Conservation (phyloP, 2,888 invertebrate genomes). For the Diaprepes abbreviatus region DNA sequence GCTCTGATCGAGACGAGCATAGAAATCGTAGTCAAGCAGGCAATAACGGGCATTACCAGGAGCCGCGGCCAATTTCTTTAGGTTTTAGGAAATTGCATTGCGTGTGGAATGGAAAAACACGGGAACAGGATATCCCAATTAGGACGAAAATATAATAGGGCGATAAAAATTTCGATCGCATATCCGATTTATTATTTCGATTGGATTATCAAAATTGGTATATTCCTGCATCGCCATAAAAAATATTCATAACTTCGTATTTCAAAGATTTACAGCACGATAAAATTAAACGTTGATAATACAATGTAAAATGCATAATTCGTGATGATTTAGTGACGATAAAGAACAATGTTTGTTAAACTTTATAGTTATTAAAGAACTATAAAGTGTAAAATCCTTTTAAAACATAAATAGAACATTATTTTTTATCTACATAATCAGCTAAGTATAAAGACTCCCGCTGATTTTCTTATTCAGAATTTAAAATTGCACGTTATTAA, state of each 20-base stretch:
- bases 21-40: slow-evolving; percentile 67
- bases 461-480: slow-evolving; percentile 16
- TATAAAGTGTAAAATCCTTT: slow-evolving; percentile 14
- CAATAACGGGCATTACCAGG: slow-evolving; percentile 62
- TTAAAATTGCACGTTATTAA: slow-evolving; percentile 22
- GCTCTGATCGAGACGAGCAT: slow-evolving; percentile 64
- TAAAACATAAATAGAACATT: slow-evolving; percentile 1
- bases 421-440: neutral
- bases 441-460: slow-evolving; percentile 2
- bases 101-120: slow-evolving; percentile 45
- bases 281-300: slow-evolving; percentile 15
- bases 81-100: slow-evolving; percentile 64
- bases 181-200: slow-evolving; percentile 35
- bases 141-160: slow-evolving; percentile 49
- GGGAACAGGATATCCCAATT: slow-evolving; percentile 50
- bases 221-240: slow-evolving; percentile 6
- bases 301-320: slow-evolving; percentile 17
- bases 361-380: neutral
- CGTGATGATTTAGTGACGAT: slow-evolving; percentile 19
- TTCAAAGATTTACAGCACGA: slow-evolving; percentile 3
- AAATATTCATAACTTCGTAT: slow-evolving; percentile 11
- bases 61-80: slow-evolving; percentile 58
- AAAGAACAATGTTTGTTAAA: slow-evolving; percentile 13
- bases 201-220: slow-evolving; percentile 12
- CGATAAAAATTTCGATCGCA: slow-evolving; percentile 46